Evolutionary conservation across 1,140 invertebrate species (phyloP), one percentile per base, ranked within the genome.

Genomic region (Microplitis demolitor): DNA sequence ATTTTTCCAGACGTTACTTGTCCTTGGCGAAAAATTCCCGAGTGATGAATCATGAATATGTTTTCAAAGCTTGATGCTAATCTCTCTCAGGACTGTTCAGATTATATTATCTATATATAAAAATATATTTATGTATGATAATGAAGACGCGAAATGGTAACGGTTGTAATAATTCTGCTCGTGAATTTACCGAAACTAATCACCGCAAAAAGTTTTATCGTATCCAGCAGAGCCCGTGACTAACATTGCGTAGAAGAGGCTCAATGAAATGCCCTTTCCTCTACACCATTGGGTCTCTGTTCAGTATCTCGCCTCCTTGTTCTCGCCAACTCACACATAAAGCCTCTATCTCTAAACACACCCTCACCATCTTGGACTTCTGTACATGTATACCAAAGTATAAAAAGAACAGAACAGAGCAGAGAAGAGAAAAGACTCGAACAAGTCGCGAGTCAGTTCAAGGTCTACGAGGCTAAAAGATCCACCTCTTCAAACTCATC

Each of bases 211-310:
- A 14, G 39, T 45, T 45, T 45, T 45, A 45, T 45, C 39, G 39
- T 45, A 62, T 39, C 61, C 24, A 58, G 54, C 33, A 62, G 56
- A 64, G 54, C 64, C 66, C 63, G 13, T 62, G 39, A 64, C 53
- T 58, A 66, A 69, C 31, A n/a, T 31, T 64, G 60, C 66, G 69
- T 66, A 71, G 45, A 68, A 45, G 64, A 64, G 68, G 61, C 58
- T 74, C 64, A 74, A 74, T 74, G 73, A 74, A 74, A 68, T 71
- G 66, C 69, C 62, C 56, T 67, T 71, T 74, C 60, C 50, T 14
- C 56, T 54, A 9, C 14, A 33, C 37, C 31, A 34, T 58, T 35
- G 35, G 39, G 8, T 24, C 24, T 24, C 24, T 24, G 24, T 2
- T 24, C 39, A 45, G 39, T 6, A 45, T 45, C 5, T 45, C 4